These are phyloP conservation scores for Petrocephalus schoutedeni DNA, from an alignment of 2,797 vertebrate genomes.

Conservation along the genomic window DNA sequence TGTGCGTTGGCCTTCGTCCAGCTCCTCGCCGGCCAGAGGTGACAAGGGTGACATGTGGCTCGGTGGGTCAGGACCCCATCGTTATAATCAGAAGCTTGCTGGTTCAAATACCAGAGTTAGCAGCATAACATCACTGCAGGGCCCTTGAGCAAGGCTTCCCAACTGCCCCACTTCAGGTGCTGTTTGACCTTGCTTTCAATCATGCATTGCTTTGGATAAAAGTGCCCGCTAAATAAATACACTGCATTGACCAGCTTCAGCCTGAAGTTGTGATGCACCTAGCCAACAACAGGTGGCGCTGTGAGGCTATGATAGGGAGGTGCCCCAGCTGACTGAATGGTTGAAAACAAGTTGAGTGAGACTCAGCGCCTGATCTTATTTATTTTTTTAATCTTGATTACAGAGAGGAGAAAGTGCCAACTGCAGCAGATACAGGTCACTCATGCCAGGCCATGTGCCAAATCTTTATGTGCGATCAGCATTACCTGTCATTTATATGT, in stretches of 20 bases:
- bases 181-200: neutral
- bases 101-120: neutral
- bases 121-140: neutral
- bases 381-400: neutral
- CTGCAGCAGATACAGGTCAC: neutral
- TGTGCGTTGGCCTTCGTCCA: neutral
- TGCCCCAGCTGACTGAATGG: neutral
- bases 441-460: neutral
- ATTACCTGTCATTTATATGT: no score
- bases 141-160: neutral
- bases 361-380: neutral
- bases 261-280: neutral
- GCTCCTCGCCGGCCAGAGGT: neutral
- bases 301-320: neutral
- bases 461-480: neutral
- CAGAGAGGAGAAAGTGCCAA: neutral
- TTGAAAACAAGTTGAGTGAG: neutral
- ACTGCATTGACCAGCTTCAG: neutral
- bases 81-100: neutral
- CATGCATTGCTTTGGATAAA: neutral
- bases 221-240: neutral
- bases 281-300: neutral
- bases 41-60: neutral
- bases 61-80: neutral
- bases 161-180: neutral